Percentiles rank a stretch among this genome's conserved stretches.
phyloP scores from a whole-genome alignment of 2,797 vertebrate genomes.

The Poeciliopsis infans region DNA sequence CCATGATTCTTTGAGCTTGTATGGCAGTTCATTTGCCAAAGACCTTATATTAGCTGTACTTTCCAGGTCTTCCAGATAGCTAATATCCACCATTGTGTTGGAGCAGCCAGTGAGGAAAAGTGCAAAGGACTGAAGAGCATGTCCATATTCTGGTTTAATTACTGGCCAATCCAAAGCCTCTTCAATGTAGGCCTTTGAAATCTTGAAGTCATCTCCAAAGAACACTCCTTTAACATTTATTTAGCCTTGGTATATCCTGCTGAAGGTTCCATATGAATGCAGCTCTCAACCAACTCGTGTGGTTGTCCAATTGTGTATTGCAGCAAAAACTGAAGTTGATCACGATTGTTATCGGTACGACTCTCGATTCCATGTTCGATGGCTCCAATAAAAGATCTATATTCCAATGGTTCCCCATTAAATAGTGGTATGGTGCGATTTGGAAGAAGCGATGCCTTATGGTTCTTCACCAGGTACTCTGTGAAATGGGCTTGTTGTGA shows the following conservation, averaged over 20 bases:
- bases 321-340: slow-evolving; percentile 17
- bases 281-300: too few species aligned
- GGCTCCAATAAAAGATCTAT: background rate
- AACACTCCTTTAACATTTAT: slow-evolving; percentile 21
- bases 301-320: slow-evolving; percentile 32
- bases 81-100: background rate
- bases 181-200: too few species aligned
- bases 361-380: slow-evolving; percentile 32
- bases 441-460: too few species aligned
- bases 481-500: too few species aligned
- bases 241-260: slow-evolving; percentile 24
- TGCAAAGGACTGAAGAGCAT: slow-evolving; percentile 9
- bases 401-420: background rate
- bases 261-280: slow-evolving; percentile 17
- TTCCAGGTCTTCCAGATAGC: background rate
- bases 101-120: too few species aligned
- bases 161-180: slow-evolving; percentile 7
- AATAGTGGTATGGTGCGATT: too few species aligned
- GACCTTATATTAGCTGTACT: too few species aligned
- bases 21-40: too few species aligned
- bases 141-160: slow-evolving; percentile 23
- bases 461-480: too few species aligned
- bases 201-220: too few species aligned
- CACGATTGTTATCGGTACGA: background rate
- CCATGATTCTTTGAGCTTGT: too few species aligned